Evolutionary conservation across 1,140 invertebrate species (phyloP).

Genomic region (Procambarus virginalis): DNA sequence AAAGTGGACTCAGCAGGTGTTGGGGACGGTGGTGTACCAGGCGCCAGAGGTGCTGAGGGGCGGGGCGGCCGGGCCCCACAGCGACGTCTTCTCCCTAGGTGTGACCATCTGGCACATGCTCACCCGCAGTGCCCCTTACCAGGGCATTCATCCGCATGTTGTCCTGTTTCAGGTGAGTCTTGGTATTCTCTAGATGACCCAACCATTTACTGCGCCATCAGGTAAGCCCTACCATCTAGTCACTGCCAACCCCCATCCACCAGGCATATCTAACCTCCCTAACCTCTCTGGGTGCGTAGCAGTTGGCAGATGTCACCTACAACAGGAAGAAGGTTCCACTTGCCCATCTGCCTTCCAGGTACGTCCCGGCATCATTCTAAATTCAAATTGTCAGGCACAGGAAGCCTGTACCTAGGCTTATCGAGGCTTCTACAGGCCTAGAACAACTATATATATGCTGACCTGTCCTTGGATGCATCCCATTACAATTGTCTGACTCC

Average conservation of each 20-base stretch:
- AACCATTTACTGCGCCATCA: neutral
- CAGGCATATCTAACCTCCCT: too few relatives aligned
- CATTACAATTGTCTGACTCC: too few relatives aligned
- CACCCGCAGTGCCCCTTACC: conserved; percentile 43
- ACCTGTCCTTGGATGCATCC: too few relatives aligned
- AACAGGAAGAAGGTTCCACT: too few relatives aligned
- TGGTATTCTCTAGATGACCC: neutral
- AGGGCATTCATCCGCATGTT: conserved; percentile 57
- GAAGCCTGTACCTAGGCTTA: too few relatives aligned
- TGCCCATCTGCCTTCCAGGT: too few relatives aligned
- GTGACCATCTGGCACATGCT: conserved; percentile 64
- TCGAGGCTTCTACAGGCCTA: too few relatives aligned
- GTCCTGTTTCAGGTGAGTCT: conserved; percentile 60
- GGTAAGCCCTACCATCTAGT: neutral
- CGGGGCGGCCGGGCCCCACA: neutral
- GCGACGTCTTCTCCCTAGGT: conserved; percentile 64
- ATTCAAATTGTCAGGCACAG: too few relatives aligned
- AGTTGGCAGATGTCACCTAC: neutral
- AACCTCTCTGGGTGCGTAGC: neutral
- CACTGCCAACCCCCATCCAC: neutral
- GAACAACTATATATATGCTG: too few relatives aligned
- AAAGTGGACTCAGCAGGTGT: conserved; percentile 16
- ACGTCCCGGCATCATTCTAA: too few relatives aligned
- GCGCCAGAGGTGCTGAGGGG: conserved; percentile 64
- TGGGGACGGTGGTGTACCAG: conserved; percentile 63